Base-by-base conservation (phyloP, 2,888 invertebrate genomes). In the Chrysotoxum bicinctum region DNA sequence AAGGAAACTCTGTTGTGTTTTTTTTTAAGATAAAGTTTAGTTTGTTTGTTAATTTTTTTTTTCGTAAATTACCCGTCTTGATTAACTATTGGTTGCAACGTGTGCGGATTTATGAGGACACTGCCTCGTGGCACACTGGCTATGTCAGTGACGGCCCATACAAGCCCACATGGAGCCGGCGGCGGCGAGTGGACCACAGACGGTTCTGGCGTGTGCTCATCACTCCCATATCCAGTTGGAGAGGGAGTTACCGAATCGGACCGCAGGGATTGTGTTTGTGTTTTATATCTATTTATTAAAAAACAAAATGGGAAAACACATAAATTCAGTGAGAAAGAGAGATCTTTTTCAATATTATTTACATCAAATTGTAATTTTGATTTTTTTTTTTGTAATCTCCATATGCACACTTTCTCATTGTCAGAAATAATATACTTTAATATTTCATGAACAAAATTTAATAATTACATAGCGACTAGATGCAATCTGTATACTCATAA, bases 121-220 rank as follows among this genome's bases (percentile, higher is more conserved):
- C 97, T 97, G 82, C 98, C 98, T 74, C 95, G 94, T 66, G 98
- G 98, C 82, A 98, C 97, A 87, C 95, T 95, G 50, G 96, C 94
- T 91, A 97, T 94, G 92, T 96, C 96, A 37, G 97, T 96, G 69
- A 98, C 97, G 66, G 97, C 97, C 97, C 98, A 98, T 91, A 97
- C 95, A 60, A 96, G 94, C 89, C 92, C 92, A 88, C 90, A 89
- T 74, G 89, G 85, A 69, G 84, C 64, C 60, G 85, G 87, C 76
- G 79, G 78, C 75, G 90, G 86, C 87, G 89, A 89, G 87, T 90
- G 90, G 87, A 88, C 89, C 85, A 90, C 87, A 73, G 89, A 88
- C 88, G 89, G 90, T 88, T 92, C 91, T 89, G 92, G 91, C 77
- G 90, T 91, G 87, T 90, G 91, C 89, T 91, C 91, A 89, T 92